These are phyloP conservation scores for Danio choprae DNA, from an alignment of 2,797 vertebrate species.

Conservation along the genomic window DNA sequence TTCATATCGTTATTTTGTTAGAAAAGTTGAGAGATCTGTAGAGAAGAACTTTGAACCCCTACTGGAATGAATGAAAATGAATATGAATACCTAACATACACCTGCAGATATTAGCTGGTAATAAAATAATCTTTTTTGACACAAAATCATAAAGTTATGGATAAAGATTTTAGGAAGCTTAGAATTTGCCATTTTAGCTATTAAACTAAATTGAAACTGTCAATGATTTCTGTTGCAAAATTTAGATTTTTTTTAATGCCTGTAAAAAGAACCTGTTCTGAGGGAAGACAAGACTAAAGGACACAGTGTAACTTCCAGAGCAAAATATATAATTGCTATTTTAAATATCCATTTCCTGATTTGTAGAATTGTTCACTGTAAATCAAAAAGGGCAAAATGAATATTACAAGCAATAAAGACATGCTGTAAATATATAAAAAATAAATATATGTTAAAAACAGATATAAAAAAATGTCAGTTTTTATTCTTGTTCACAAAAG, in stretches of 20 bases:
- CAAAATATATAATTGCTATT: neutral
- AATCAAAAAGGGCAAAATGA: too few relatives aligned
- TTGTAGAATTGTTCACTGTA: too few relatives aligned
- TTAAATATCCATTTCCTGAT: too few relatives aligned
- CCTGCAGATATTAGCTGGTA: neutral
- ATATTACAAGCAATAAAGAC: too few relatives aligned
- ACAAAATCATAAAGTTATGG: neutral
- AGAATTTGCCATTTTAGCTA: neutral
- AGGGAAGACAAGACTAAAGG: neutral
- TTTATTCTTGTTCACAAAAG: neutral
- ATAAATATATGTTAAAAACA: too few relatives aligned
- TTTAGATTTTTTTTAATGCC: neutral
- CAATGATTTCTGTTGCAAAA: too few relatives aligned
- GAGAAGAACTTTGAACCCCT: neutral
- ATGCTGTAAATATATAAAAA: too few relatives aligned
- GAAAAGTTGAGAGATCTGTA: slow-evolving; percentile 1
- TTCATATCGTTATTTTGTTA: slow-evolving; percentile 1
- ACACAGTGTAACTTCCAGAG: neutral
- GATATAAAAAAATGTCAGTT: neutral
- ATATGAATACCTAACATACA: neutral
- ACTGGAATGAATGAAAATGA: neutral
- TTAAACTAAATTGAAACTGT: neutral
- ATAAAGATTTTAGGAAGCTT: neutral
- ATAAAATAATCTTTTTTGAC: slow-evolving; percentile 12
- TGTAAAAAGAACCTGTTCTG: neutral